These are phyloP conservation scores for Choloepus hoffmanni DNA, from an alignment of 2,113 vertebrate species.

Conservation along the genomic window DNA sequence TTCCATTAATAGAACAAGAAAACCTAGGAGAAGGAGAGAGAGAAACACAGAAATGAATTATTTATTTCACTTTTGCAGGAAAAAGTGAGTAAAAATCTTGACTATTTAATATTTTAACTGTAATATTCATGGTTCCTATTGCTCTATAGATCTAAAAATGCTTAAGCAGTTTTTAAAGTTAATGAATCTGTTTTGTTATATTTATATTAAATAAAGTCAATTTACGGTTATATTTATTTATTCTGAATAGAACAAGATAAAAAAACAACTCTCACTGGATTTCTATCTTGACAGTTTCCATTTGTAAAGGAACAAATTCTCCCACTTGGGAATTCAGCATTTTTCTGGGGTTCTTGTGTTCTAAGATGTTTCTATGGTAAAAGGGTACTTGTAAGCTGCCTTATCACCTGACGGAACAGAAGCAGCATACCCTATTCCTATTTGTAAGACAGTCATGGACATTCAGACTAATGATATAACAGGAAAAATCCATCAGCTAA, in stretches of 20 bases:
- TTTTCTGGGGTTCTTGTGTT: neutral
- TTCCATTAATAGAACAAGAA: neutral
- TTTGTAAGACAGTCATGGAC: neutral
- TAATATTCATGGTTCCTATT: neutral
- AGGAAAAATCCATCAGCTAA: neutral
- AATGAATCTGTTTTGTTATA: neutral
- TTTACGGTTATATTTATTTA: slow-evolving; percentile 9
- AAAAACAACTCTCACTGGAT: neutral
- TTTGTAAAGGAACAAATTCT: neutral
- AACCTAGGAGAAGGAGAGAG: neutral
- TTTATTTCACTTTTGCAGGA: neutral
- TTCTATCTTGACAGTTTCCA: slow-evolving; percentile 21
- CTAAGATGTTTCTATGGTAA: neutral
- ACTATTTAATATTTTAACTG: neutral
- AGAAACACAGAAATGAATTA: neutral
- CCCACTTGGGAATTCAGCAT: neutral
- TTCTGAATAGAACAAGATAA: neutral
- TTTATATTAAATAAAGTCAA: slow-evolving; percentile 34
- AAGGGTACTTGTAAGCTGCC: neutral
- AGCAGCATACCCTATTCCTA: neutral
- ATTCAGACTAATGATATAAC: neutral
- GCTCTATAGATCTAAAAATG: neutral
- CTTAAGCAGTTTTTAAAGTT: slow-evolving; percentile 29
- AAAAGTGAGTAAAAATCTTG: slow-evolving; percentile 22
- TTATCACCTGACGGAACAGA: neutral